Base-by-base conservation (phyloP, 2,113 vertebrate species). In the Cyprinodon tularosa region DNA sequence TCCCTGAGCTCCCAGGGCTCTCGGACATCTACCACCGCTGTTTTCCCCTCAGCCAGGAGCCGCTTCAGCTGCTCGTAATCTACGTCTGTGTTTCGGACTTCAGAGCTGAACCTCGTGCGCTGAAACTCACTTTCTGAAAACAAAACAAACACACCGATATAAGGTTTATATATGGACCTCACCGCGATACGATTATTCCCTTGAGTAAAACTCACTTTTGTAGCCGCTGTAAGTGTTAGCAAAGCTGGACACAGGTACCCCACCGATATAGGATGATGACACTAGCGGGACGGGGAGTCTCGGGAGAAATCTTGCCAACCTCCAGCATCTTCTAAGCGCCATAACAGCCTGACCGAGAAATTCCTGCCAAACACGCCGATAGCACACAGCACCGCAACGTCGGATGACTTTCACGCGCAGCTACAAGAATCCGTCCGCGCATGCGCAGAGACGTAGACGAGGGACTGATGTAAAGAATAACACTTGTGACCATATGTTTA, bases 1-100 rank as follows among this genome's bases (percentile, higher is more conserved):
- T 95, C 94, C 17, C 94, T 77, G 62, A 97, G 89, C 92, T 99
- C 97, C 96, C 95, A 97, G 12, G 94, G 94, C 70, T 99, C 97
- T 80, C 97, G 94, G 68, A 99, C 97, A 65, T 99, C 98, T 71
- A 99, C 95, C 61, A 96, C 88, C 2, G 94, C 91, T 78, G 90
- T 80, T n/a, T 84, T 80, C 4, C 79, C 66, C 3, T 67, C 84
- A 29, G 92, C 91, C 78, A 98, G 88, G 78, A 97, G 83, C 64
- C 93, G 88, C 83, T 97, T 98, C 62, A 99, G 90, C 91, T 97
- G 89, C 4, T 86, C 88, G 36, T 97, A 97, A 29, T 91, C 95
- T 64, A 99, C 84, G n/a, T 65, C 67, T 0, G 83, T 83, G 50
- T 39, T 79, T 12, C 50, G 39, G n/a, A 66, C 77, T 13, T 78